Evolutionary conservation across 1,140 invertebrate species (phyloP).

Genomic region (Zaprionus kolodkinae): DNA sequence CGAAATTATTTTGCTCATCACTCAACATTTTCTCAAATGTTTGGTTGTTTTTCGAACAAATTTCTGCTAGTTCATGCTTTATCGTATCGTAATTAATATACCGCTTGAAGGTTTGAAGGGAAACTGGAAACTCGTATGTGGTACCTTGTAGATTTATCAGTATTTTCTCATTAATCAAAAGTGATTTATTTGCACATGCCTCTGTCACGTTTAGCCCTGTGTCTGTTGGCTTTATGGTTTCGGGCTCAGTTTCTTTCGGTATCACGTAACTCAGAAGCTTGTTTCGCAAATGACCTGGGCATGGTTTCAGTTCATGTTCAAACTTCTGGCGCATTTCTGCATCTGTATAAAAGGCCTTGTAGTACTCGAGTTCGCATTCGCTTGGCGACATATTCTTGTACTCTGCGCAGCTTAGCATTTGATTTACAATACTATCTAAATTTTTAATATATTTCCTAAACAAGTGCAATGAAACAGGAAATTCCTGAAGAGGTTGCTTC

Average conservation of each 20-base stretch:
- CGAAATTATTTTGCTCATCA: neutral
- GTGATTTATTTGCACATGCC: neutral
- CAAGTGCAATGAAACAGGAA: slow-evolving; percentile 18
- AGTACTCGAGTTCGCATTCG: slow-evolving; percentile 28
- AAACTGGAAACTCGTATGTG: slow-evolving; percentile 40
- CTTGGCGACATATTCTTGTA: slow-evolving; percentile 11
- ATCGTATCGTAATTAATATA: slow-evolving; percentile 45
- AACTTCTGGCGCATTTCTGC: slow-evolving; percentile 39
- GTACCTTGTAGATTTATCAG: slow-evolving; percentile 6
- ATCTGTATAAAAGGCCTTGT: slow-evolving; percentile 27
- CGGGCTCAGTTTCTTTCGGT: neutral
- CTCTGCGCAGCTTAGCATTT: slow-evolving; percentile 29
- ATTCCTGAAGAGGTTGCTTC: neutral
- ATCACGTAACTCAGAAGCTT: neutral
- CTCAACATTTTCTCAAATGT: neutral
- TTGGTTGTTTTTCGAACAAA: neutral
- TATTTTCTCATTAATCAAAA: slow-evolving; percentile 11
- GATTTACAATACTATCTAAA: slow-evolving; percentile 19
- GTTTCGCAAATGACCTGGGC: slow-evolving; percentile 20
- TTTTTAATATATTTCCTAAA: slow-evolving; percentile 41
- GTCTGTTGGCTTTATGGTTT: neutral
- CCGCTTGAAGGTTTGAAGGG: slow-evolving; percentile 23
- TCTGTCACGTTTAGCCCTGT: neutral
- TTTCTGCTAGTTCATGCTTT: slow-evolving; percentile 1
- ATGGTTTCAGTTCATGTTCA: slow-evolving; percentile 24